Base-by-base conservation (phyloP, 2,888 invertebrate genomes). In the Idaea biselata region DNA sequence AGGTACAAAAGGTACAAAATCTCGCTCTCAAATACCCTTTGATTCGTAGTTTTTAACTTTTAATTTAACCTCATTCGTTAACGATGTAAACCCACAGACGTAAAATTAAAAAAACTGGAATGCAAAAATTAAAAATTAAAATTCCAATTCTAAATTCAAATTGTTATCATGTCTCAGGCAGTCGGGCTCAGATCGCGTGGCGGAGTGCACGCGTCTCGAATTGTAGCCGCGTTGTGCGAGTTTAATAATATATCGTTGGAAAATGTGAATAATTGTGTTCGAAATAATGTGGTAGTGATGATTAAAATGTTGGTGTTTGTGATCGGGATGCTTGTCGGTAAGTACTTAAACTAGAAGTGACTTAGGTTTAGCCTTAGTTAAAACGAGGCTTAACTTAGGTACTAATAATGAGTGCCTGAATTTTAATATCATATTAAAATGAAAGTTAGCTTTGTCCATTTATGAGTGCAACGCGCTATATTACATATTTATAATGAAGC, bases 251-350 rank as follows among this genome's bases (percentile, higher is more conserved):
- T 56, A 56, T 18, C 56, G 18, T 18, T 56, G 56, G 56, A 18
- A 56, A 56, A 56, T 56, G 56, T 56, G 56, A 56, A 56, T 44
- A 14, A 44, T 44, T 44, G 44, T 44, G 44, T 14, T 44, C 11
- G 44, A 44, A 14, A 44, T 44, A 44, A 44, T 44, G 56, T 56
- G 56, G 16, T 18, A 44, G 56, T 56, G 56, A 56, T 56, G 56
- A 17, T 56, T 17, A 56, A 56, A 56, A 56, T 56, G 56, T 56
- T 56, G 56, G 56, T 56, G 18, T 56, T 56, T 56, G 16, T 56
- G 18, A 17, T 56, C 17, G 17, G 56, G 56, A 56, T 56, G 56
- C 18, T 56, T 18, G 56, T 56, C 18, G 56, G 56, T 56, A 18
- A 56, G 56, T 56, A 44, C 44, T 44, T 44, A 44, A 44, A 8